These are phyloP conservation scores for Martes martes DNA, from an alignment of 2,113 vertebrate genomes.

Conservation along the genomic window DNA sequence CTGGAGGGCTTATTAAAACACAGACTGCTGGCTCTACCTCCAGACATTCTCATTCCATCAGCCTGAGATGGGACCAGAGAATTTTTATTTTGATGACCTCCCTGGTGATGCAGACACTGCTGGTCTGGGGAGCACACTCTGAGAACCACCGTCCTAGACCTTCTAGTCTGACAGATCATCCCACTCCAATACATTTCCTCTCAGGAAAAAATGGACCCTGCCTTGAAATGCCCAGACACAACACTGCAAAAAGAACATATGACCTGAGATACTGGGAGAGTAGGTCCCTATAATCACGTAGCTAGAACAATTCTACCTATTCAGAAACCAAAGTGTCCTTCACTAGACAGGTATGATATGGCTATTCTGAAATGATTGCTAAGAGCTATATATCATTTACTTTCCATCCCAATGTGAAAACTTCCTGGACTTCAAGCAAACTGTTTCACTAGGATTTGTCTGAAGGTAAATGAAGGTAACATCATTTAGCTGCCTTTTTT, in stretches of 20 bases:
- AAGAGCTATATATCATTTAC: neutral
- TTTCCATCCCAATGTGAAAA: neutral
- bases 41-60: neutral
- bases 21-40: neutral
- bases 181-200: neutral
- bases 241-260: neutral
- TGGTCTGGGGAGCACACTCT: neutral
- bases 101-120: accelerated
- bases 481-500: neutral
- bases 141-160: neutral
- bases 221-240: neutral
- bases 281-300: neutral
- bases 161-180: neutral
- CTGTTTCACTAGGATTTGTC: neutral
- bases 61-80: neutral
- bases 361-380: neutral
- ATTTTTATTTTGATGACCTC: neutral
- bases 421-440: neutral
- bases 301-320: neutral
- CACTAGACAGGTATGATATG: neutral
- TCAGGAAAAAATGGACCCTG: neutral
- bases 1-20: neutral
- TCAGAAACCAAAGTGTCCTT: neutral
- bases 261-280: neutral
- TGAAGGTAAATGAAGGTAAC: neutral